Evolutionary conservation across 2,113 vertebrate species (phyloP).

Genomic region (Suncus etruscus): DNA sequence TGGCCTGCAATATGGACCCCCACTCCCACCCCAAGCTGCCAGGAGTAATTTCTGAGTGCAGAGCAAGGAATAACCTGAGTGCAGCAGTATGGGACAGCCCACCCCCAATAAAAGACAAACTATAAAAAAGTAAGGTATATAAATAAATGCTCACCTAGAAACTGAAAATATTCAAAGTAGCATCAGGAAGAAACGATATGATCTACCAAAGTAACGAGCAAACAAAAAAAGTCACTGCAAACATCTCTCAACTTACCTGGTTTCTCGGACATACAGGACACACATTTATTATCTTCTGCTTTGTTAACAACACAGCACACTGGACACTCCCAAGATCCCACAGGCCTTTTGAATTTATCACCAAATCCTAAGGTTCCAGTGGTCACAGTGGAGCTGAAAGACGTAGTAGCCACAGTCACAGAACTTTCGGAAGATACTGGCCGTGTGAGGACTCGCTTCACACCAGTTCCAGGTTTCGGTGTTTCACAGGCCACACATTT

Average conservation of each 20-base stretch:
- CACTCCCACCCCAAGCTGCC: too few species aligned
- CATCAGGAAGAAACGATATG: constrained; percentile 42
- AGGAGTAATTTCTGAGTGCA: too few species aligned
- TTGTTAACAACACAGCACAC: constrained; percentile 93
- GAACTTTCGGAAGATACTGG: constrained; percentile 86
- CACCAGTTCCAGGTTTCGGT: constrained; percentile 95
- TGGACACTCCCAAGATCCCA: constrained; percentile 95
- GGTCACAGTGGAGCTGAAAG: constrained; percentile 84
- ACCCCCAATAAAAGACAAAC: too few species aligned
- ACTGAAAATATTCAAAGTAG: background rate
- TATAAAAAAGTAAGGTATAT: too few species aligned
- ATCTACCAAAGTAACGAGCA: constrained; percentile 28
- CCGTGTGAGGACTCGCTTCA: constrained; percentile 91
- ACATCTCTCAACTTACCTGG: constrained; percentile 86
- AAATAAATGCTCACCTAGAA: constrained; percentile 37
- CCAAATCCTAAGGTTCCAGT: constrained; percentile 89
- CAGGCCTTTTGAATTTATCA: constrained; percentile 95
- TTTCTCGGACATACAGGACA: constrained; percentile 92
- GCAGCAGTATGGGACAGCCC: too few species aligned
- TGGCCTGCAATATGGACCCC: too few species aligned
- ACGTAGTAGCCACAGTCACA: constrained; percentile 77
- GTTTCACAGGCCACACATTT: constrained; percentile 98
- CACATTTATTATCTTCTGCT: constrained; percentile 92
- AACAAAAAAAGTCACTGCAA: constrained; percentile 36
- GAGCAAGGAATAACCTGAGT: too few species aligned